Conservation (phyloP, 2,888 invertebrate genomes). For the Phragmatobia fuliginosa region DNA sequence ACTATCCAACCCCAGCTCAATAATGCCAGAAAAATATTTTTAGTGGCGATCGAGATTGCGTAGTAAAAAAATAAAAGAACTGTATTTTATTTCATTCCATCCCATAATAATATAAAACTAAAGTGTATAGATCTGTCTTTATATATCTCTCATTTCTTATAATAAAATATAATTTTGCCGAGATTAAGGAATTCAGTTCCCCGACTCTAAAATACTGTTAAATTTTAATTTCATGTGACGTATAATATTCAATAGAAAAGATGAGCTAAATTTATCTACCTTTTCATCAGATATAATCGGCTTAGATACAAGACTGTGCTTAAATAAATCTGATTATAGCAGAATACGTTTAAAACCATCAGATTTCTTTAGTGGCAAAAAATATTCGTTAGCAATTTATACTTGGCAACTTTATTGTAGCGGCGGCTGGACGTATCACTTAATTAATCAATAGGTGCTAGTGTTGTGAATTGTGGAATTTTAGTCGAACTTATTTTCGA, state of each 20-base stretch:
- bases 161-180: not conserved
- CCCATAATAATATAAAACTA: not conserved
- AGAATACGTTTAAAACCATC: constrained; percentile 40
- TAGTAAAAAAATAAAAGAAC: not conserved
- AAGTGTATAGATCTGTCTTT: too few species aligned
- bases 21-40: constrained; percentile 15
- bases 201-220: not conserved
- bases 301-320: constrained; percentile 48
- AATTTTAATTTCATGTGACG: constrained; percentile 17
- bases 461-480: constrained; percentile 21
- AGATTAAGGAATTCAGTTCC: not conserved
- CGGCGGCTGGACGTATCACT: constrained; percentile 43
- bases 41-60: not conserved
- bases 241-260: constrained; percentile 16
- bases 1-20: constrained; percentile 30
- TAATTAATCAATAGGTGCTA: constrained; percentile 48
- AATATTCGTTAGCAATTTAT: constrained; percentile 46
- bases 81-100: not conserved
- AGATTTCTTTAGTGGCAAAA: constrained; percentile 41
- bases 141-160: too few species aligned
- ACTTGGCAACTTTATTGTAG: constrained; percentile 46
- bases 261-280: constrained; percentile 13
- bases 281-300: constrained; percentile 43
- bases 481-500: constrained; percentile 25
- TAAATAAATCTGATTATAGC: constrained; percentile 51